Evolutionary conservation across 1,140 invertebrate species (phyloP), one percentile per base, ranked within the genome.

Genomic region (Drosophila pruinosa): DNA sequence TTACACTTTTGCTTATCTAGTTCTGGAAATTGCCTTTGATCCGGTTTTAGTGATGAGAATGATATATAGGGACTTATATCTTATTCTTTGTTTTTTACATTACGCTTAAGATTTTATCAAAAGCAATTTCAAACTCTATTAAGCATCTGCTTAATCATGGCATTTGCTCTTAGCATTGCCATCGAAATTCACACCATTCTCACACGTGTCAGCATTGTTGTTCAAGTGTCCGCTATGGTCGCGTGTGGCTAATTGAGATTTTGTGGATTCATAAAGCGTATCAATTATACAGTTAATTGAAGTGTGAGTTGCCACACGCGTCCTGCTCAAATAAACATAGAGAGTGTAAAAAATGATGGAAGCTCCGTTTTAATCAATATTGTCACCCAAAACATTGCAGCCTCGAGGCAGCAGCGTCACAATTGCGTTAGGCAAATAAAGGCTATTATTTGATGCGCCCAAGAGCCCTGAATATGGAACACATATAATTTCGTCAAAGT

Each of bases 221-320:
- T 47, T 80, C 50, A 76, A 80, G 76, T 69, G 68, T 43, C 68
- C 24, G 61, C 31, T 24, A 56, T 58, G 58, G 62, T 31, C 80
- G 63, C 79, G 79, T 85, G 79, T 73, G 47, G 45, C 77, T 69
- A 83, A 86, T 83, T 75, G 26, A 34, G 38, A 12, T 85, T 65
- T 67, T 61, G 15, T 38, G 34, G 14, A 47, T 58, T 59, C 47
- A 71, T 65, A 79, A 83, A 72, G 79, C 72, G 48, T 85, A 86
- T 83, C 72, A 83, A 85, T 83, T 83, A 85, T 64, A 28, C 72
- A 65, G 48, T 80, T 83, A 85, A 83, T 83, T 72, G 72, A 75
- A 71, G 53, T 63, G 53, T 26, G 48, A 56, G 50, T 39, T 36
- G 50, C 15, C 5, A 14, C 43, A 61, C 31, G 34, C 21, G 45